These are phyloP conservation scores for Phaetusa simplex DNA, from an alignment of 2,113 vertebrate species.

Conservation along the genomic window DNA sequence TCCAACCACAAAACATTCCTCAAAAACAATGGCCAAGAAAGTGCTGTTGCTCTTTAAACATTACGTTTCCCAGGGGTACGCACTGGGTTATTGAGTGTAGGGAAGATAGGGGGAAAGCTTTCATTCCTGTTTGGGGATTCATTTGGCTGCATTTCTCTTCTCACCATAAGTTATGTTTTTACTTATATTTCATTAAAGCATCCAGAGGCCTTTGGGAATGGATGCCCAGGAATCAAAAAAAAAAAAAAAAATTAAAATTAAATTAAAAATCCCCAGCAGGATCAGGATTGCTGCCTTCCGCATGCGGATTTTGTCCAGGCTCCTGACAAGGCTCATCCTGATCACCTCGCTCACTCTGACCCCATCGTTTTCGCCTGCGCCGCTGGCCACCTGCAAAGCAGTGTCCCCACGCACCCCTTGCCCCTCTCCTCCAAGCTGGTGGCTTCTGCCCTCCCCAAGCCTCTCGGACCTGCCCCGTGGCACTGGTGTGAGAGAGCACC, in stretches of 20 bases:
- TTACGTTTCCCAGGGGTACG: not conserved
- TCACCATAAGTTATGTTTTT: not conserved
- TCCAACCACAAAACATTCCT: slow-evolving; percentile 31
- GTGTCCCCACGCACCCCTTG: not conserved
- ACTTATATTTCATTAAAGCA: slow-evolving; percentile 30
- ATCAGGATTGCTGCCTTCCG: not conserved
- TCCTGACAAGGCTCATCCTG: not conserved
- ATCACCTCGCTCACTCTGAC: not conserved
- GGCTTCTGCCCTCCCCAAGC: not conserved
- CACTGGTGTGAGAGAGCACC: not conserved
- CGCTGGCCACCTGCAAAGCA: fast-evolving
- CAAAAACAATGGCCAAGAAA: slow-evolving; percentile 24
- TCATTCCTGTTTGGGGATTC: not conserved
- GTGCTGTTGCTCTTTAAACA: not conserved
- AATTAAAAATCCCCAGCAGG: not conserved
- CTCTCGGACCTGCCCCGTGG: not conserved
- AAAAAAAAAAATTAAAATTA: not conserved
- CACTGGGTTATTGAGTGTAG: not conserved
- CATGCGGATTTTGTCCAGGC: not conserved
- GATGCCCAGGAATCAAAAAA: not conserved
- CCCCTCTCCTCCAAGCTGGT: not conserved
- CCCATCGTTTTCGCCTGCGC: not conserved
- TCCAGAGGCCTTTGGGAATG: not conserved
- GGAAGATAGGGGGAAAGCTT: not conserved
- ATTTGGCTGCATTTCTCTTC: slow-evolving; percentile 15